Conservation (phyloP, 1,140 invertebrate species). For the Drosophila parabipectinata region DNA sequence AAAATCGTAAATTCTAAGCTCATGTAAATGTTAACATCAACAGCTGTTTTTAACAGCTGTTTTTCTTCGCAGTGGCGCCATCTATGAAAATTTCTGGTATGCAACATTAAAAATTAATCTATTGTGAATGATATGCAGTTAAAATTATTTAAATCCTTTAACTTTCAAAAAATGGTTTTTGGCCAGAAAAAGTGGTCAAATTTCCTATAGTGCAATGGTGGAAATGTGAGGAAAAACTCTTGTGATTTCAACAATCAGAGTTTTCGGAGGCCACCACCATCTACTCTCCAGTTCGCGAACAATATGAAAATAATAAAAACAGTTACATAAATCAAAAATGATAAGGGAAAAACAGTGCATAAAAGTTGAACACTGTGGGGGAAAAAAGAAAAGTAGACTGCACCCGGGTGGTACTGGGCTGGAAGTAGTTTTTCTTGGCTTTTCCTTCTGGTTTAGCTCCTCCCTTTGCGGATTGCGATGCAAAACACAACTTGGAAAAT, state of each 20-base stretch:
- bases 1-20: too few relatives aligned
- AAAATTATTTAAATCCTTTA: too few relatives aligned
- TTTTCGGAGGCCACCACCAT: conserved; percentile 2
- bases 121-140: too few relatives aligned
- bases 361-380: conserved; percentile 55
- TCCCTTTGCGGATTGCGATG: conserved; percentile 27
- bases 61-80: too few relatives aligned
- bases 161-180: too few relatives aligned
- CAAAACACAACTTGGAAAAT: conserved; percentile 57
- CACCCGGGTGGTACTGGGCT: conserved; percentile 3
- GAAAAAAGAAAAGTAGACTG: conserved; percentile 42
- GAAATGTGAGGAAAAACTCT: conserved; percentile 63
- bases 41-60: too few relatives aligned
- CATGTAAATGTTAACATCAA: too few relatives aligned
- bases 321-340: conserved; percentile 82
- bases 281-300: conserved; percentile 48
- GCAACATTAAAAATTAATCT: too few relatives aligned
- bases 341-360: conserved; percentile 75
- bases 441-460: neutral
- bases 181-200: too few relatives aligned
- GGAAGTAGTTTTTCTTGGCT: neutral
- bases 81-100: too few relatives aligned
- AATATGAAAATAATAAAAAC: conserved; percentile 83
- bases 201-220: too few relatives aligned
- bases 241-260: conserved; percentile 74